Base-by-base conservation (phyloP, 2,113 vertebrate genomes). In the Carollia perspicillata region DNA sequence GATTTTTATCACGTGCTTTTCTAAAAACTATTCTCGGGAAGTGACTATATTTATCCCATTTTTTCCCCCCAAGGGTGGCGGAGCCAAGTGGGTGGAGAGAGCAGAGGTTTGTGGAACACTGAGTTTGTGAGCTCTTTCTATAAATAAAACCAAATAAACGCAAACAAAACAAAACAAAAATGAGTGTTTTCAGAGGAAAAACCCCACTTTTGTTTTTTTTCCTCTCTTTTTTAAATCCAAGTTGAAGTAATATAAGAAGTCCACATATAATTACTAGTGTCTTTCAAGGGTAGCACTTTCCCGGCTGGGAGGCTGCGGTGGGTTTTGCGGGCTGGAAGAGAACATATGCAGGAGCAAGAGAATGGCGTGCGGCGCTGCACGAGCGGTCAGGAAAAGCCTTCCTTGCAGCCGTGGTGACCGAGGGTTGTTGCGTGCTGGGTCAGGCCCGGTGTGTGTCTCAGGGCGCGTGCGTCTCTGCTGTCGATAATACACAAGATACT, bases 181-280 rank as follows among this genome's bases (percentile, higher is more conserved):
- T 20, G 68, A 60, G 7, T 78, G 28, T 49, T 95, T 85, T 85
- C 53, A 68, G 17, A 55, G 42, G 5, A 2, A 49, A 18, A 44
- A 80, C 8, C 28, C 20, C 17, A 60, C 44, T 88, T 92, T 12
- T n/a, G 1, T 93, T 94, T 93, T 26, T 28, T 94, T 92, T 86
- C 18, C 33, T 84, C 28, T 3, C 28, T 87, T 89, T 92, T 35
- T 63, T 12, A 44, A 63, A 63, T 81, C 55, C 69, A 78, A 47
- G 6, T 93, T 55, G 91, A 87, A 94, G 80, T 89, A 94, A 84
- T 74, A 44, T 6, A 47, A 89, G 63, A 93, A 71, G 11, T 60
- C 68, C 16, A 40, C 80, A 49, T 93, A 28, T 93, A 92, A 81
- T 66, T 84, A 84, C 16, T 65, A 5, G 87, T 90, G 93, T 95